These are phyloP conservation scores for Orussus abietinus DNA, from an alignment of 1,140 invertebrate species.

Conservation along the genomic window DNA sequence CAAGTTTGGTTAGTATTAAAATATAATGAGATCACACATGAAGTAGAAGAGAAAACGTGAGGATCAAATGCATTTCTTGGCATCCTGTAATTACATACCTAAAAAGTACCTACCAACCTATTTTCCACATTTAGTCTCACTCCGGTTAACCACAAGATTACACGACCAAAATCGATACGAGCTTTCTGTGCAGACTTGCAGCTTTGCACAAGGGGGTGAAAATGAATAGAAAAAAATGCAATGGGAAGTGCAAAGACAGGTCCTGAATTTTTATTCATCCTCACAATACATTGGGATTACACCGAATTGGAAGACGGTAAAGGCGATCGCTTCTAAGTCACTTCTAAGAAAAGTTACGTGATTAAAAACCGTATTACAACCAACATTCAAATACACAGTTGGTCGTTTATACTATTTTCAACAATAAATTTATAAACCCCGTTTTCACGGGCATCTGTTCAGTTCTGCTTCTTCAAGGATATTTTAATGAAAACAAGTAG, in stretches of 20 bases:
- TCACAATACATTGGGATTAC: slow-evolving; percentile 28
- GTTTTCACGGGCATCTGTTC: too few species aligned
- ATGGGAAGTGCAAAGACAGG: slow-evolving; percentile 20
- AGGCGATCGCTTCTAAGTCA: too few species aligned
- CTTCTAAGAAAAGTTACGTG: too few species aligned
- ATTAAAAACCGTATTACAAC: too few species aligned
- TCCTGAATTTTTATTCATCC: slow-evolving; percentile 26
- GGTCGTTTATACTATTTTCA: too few species aligned
- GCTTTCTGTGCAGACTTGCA: slow-evolving; percentile 13
- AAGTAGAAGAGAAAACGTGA: slow-evolving; percentile 1
- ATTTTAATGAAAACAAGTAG: too few species aligned
- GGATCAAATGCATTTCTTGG: not conserved
- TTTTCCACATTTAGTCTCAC: slow-evolving; percentile 23
- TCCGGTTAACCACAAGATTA: slow-evolving; percentile 22
- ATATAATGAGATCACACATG: not conserved
- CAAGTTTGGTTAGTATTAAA: too few species aligned
- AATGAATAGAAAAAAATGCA: slow-evolving; percentile 22
- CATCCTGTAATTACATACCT: slow-evolving; percentile 40
- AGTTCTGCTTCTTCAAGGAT: too few species aligned
- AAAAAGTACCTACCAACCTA: slow-evolving; percentile 31
- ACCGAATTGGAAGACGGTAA: slow-evolving; percentile 21
- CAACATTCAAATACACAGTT: too few species aligned
- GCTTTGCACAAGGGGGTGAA: slow-evolving; percentile 23
- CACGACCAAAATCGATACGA: slow-evolving; percentile 17
- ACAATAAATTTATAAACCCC: too few species aligned